Percentiles rank a stretch among this genome's conserved stretches.
Evolutionary conservation across 2,888 invertebrate genomes (phyloP).

Genomic region (Parnassius mnemosyne): DNA sequence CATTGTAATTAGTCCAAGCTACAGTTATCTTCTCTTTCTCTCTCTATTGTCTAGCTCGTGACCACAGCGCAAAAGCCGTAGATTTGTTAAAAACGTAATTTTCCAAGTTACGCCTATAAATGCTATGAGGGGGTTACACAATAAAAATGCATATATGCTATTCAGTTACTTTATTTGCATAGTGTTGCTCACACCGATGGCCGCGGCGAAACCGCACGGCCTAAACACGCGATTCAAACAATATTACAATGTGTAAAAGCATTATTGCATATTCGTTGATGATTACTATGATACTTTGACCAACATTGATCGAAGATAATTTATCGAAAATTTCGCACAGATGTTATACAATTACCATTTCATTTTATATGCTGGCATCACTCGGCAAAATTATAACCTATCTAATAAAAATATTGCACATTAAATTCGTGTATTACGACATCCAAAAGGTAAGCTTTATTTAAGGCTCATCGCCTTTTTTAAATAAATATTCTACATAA

Average conservation of each 20-base stretch:
- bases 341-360: slow-evolving; percentile 7
- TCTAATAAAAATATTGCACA: slow-evolving; percentile 26
- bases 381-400: slow-evolving; percentile 11
- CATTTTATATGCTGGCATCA: slow-evolving; percentile 1
- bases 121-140: slow-evolving; percentile 4
- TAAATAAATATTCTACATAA: too few species aligned
- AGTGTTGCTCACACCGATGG: slow-evolving; percentile 42
- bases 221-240: slow-evolving; percentile 9
- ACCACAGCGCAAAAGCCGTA: too few species aligned
- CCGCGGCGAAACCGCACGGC: slow-evolving; percentile 19
- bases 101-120: neutral
- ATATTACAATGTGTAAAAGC: slow-evolving; percentile 24
- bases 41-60: too few species aligned
- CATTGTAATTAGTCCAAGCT: too few species aligned
- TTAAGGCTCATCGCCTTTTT: neutral
- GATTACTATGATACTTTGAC: slow-evolving; percentile 21
- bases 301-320: slow-evolving; percentile 24
- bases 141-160: slow-evolving; percentile 39
- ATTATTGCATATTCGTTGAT: slow-evolving; percentile 26
- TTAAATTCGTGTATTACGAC: slow-evolving; percentile 26
- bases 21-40: too few species aligned
- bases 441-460: slow-evolving; percentile 15
- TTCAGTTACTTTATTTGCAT: slow-evolving; percentile 58
- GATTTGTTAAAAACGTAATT: too few species aligned
- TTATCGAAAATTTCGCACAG: slow-evolving; percentile 5